A percentile compares a stretch with the other conserved stretches of the same genome.
Conservation (phyloP, 2,797 vertebrate species). For the Geotria australis region DNA sequence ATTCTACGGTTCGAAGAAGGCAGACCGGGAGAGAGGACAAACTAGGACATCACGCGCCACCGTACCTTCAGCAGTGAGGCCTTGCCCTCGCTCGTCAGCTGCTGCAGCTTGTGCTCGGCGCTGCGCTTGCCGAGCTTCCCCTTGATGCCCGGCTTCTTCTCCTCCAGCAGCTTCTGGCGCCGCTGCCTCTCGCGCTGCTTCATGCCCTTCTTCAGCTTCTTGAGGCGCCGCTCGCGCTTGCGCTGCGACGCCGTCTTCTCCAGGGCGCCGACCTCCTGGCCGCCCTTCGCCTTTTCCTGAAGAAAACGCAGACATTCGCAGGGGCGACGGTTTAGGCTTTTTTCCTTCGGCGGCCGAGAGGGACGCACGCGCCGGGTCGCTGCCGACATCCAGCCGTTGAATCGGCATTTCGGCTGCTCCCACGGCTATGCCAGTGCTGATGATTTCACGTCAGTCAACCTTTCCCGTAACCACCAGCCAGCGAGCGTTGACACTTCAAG, state of each 20-base stretch:
- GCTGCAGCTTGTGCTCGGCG: constrained; percentile 25
- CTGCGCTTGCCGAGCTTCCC: constrained; percentile 23
- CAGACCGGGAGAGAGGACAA: constrained; percentile 1
- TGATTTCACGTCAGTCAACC: too few species aligned
- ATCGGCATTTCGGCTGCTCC: constrained; percentile 1
- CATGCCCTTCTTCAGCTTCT: constrained; percentile 32
- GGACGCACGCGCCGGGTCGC: neutral
- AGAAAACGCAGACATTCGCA: neutral
- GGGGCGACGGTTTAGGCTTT: neutral
- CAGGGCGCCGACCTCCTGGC: constrained; percentile 31
- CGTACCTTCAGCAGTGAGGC: constrained; percentile 44
- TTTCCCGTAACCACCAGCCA: too few species aligned
- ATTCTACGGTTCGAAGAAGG: too few species aligned
- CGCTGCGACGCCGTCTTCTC: constrained; percentile 70
- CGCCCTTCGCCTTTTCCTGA: constrained; percentile 55
- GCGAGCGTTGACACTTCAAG: too few species aligned
- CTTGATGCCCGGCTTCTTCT: constrained; percentile 11
- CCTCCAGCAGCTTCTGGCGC: constrained; percentile 30
- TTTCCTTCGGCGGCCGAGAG: too few species aligned
- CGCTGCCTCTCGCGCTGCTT: constrained; percentile 35
- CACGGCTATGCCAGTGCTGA: too few species aligned
- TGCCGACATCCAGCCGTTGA: too few species aligned
- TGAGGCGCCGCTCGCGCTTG: constrained; percentile 52
- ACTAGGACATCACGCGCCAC: too few species aligned
- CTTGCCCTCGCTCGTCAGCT: constrained; percentile 41